Evolutionary conservation across 2,797 vertebrate species (phyloP), one percentile per base, ranked within the genome.

Genomic region (Sebastes cheni): DNA sequence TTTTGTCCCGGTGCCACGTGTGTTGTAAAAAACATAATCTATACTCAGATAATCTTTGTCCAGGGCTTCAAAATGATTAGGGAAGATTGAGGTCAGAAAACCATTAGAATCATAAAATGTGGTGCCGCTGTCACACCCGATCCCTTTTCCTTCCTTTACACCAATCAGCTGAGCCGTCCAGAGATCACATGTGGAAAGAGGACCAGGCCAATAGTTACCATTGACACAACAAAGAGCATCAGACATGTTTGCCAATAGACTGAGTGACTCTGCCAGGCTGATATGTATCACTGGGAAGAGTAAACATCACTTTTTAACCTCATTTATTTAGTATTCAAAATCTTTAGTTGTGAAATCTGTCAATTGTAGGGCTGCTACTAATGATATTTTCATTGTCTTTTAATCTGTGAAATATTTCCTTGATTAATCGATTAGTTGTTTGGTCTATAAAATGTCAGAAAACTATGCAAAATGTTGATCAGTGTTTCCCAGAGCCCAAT

Each of bases 81-180:
- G 85, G 62, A 90, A 94, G 94, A 96, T 96, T 96, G 88, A 94
- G 95, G 95, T 96, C 95, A 96, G 88, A 92, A 95, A 94, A 91
- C 87, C 93, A 96, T 94, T 94, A 91, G 76, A 93, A 92, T 94
- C 94, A 92, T 91, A 90, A 91, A 90, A 92, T 93, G 73, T 89
- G 72, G 67, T 87, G 81, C 79, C 10, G 27, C 71, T 69, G 69
- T 82, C 72, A 72, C 78, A 81, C 61, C 81, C 87, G 85, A 86
- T 84, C 88, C 76, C 54, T 23, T 77, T 83, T 70, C 65, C 9
- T 75, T 76, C 68, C 50, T 85, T 72, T 80, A 29, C 69, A 79
- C 84, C 90, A 92, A 88, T 91, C 84, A 72, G 81, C 65, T 64
- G 79, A 78, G 76, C 78, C 27, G 2, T 65, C 42, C 58, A 77